Base-by-base conservation (phyloP, 1,140 invertebrate genomes). In the Drosophila kanapiae region DNA sequence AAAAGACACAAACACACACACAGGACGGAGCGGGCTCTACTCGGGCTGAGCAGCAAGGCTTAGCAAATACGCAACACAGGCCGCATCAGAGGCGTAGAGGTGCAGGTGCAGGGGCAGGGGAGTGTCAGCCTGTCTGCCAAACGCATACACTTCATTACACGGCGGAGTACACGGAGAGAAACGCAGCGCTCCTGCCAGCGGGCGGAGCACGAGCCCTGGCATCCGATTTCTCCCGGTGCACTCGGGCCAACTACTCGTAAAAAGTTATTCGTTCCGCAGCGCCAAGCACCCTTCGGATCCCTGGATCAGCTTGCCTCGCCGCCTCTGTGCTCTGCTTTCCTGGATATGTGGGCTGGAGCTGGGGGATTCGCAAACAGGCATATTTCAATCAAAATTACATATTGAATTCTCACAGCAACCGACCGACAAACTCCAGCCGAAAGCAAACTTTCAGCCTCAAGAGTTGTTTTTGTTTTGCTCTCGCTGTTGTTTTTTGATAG, bases 301-400 rank as follows among this genome's bases (percentile, higher is more conserved):
- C 35, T 23, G 74, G 35, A 76, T 78, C 43, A 33, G 37, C 37
- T 38, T 83, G 18, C 43, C 61, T 60, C 38, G 43, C 27, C 37
- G 38, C 70, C 68, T 48, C 65, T 64, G 56, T 63, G 64, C 80
- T 64, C 51, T 60, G 64, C 80, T 62, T 49, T 56, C 42, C 54
- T 56, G 56, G 40, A 43, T 75, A 48, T 45, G 63, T 76, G 56
- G 27, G 4, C 9, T n/a, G 13, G 42, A 27, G 14, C 47, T 51
- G 29, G 49, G 48, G 60, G 51, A 42, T 76, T 65, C 53, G 77
- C 82, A 88, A 88, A 84, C 85, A 88, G 85, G 81, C 81, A 90
- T 85, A 85, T 90, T 90, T 90, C 86, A 90, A 90, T 90, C 85
- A 85, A 85, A 90, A 85, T 82, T 90, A 75, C 71, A 82, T 90